Evolutionary conservation across 2,797 vertebrate species (phyloP).

Genomic region (Poecilia wingei): DNA sequence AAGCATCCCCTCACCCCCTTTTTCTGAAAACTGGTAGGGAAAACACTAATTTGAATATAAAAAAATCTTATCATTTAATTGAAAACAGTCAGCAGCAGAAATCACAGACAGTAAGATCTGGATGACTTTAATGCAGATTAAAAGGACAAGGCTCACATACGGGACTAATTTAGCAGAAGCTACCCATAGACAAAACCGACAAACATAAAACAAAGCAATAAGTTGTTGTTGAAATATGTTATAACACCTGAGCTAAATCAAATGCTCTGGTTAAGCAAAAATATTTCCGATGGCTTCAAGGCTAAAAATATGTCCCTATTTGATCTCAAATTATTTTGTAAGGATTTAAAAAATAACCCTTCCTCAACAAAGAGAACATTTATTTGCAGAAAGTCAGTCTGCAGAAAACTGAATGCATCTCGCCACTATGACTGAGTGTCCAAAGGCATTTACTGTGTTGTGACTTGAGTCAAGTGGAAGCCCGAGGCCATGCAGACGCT

Average conservation of each 20-base stretch:
- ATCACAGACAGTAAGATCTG: constrained; percentile 63
- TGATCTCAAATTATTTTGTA: constrained; percentile 43
- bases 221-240: constrained; percentile 49
- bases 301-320: constrained; percentile 27
- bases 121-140: constrained; percentile 39
- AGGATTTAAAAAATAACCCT: constrained; percentile 22
- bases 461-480: constrained; percentile 61
- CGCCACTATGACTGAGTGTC: constrained; percentile 43
- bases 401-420: constrained; percentile 48
- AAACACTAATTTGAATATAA: constrained; percentile 57
- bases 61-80: constrained; percentile 81
- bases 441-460: constrained; percentile 58
- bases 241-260: constrained; percentile 15
- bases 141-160: constrained; percentile 49
- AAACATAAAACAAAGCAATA: constrained; percentile 36
- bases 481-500: constrained; percentile 49
- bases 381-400: constrained; percentile 34
- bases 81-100: constrained; percentile 61
- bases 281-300: constrained; percentile 31
- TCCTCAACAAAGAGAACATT: constrained; percentile 44
- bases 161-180: constrained; percentile 36
- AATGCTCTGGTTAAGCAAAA: constrained; percentile 60
- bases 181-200: constrained; percentile 30
- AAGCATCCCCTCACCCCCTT: constrained; percentile 38
- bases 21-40: constrained; percentile 57